Evolutionary conservation across 2,113 vertebrate species (phyloP).

Genomic region (Boulengerochromis microlepis): DNA sequence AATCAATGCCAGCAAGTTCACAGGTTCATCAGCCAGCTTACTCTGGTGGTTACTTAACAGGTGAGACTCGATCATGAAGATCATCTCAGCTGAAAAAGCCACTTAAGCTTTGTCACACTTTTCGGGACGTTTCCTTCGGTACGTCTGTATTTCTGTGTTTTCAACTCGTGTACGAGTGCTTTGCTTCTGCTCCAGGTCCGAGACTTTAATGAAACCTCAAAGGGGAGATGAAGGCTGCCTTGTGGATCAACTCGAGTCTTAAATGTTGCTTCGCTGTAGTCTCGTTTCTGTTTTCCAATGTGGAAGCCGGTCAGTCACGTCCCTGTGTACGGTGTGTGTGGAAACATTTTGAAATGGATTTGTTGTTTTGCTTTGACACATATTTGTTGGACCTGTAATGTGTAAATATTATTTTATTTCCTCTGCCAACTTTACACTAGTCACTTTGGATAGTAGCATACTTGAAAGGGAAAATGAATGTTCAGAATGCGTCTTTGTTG

Average conservation of each 20-base stretch:
- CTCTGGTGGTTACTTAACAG: not conserved
- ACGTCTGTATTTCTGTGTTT: not conserved
- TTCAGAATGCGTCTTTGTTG: constrained; percentile 31
- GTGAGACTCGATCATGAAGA: not conserved
- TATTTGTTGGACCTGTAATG: constrained; percentile 24
- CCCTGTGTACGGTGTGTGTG: not conserved
- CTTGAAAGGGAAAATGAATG: constrained; percentile 58
- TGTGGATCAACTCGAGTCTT: constrained; percentile 19
- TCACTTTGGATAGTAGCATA: constrained; percentile 68
- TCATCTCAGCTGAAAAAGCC: not conserved
- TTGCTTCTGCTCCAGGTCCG: not conserved
- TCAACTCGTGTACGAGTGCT: not conserved
- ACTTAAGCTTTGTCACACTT: not conserved
- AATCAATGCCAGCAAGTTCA: not conserved
- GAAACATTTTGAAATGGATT: not conserved
- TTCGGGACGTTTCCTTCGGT: not conserved
- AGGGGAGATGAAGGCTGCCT: not conserved
- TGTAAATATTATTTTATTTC: constrained; percentile 61
- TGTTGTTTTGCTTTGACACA: constrained; percentile 5
- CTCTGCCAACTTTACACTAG: constrained; percentile 59
- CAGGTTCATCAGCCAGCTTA: not conserved
- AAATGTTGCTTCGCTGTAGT: not conserved
- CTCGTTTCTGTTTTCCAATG: not conserved
- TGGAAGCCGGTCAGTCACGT: constrained; percentile 57
- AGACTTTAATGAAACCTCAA: not conserved